A percentile compares a stretch with the other conserved stretches of the same genome.
These are phyloP conservation scores for Dendrocopos noguchii DNA, from an alignment of 2,113 vertebrate species.

Conservation along the genomic window DNA sequence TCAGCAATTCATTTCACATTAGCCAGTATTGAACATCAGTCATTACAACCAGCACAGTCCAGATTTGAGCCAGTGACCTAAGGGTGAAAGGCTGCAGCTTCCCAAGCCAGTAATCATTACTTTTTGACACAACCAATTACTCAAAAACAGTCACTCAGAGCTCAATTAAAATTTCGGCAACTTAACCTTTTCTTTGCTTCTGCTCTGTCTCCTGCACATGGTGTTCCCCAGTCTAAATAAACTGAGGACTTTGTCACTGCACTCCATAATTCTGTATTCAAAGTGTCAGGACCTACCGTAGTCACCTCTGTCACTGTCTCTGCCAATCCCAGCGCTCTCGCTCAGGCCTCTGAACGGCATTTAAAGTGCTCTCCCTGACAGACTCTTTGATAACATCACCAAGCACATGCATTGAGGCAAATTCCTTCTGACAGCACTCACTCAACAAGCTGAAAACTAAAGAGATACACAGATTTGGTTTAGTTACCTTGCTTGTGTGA, in stretches of 20 bases:
- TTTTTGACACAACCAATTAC: slow-evolving; percentile 64
- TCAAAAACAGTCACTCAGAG: slow-evolving; percentile 58
- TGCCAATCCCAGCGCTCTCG: background rate
- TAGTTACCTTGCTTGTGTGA: background rate
- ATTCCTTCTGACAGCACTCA: slow-evolving; percentile 60
- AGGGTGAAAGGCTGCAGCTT: slow-evolving; percentile 61
- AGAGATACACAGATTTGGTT: background rate
- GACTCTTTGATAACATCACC: slow-evolving; percentile 52
- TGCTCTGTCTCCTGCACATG: background rate
- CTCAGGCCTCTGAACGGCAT: background rate
- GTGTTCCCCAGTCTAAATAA: background rate
- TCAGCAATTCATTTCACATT: slow-evolving; percentile 59
- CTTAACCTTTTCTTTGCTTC: slow-evolving; percentile 45
- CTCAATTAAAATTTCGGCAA: slow-evolving; percentile 65
- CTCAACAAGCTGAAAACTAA: slow-evolving; percentile 40
- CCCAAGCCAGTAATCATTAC: slow-evolving; percentile 46
- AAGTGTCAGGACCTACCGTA: background rate
- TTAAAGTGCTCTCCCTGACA: slow-evolving; percentile 42
- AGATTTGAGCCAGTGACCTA: slow-evolving; percentile 52
- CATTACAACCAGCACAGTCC: slow-evolving; percentile 30
- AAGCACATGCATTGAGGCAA: slow-evolving; percentile 31
- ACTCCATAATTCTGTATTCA: background rate
- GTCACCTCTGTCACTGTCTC: slow-evolving; percentile 42
- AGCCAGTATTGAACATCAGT: slow-evolving; percentile 38
- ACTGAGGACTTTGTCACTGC: background rate